Evolutionary conservation across 2,797 vertebrate genomes (phyloP), one percentile per base, ranked within the genome.

Genomic region (Enoplosus armatus): DNA sequence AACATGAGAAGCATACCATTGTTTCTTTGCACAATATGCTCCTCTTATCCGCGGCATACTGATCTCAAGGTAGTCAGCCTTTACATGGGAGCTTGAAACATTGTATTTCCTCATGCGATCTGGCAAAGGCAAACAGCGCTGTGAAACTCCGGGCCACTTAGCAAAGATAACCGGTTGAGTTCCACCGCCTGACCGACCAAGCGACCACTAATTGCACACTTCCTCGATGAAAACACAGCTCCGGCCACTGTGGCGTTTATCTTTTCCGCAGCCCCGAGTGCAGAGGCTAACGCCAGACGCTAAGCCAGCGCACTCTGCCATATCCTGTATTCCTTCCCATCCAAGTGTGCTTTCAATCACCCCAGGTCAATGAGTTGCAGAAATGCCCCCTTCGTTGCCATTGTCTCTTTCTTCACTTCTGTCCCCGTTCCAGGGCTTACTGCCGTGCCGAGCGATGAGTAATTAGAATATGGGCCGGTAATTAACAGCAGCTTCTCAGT

Each of bases 401-500:
- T 80, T 76, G 80, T 87, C 64, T 73, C 51, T 39, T 37, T 75
- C 67, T 62, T 82, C 41, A 48, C 45, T 82, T 37, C 72, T 65
- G 81, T 80, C 58, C 68, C 72, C 16, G 5, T 77, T 90, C 73
- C 66, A 72, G 63, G 54, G 33, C 69, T 81, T 54, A 67, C 69
- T 18, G 14, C 72, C 16, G 9, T 4, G 74, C 41, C 0, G 16
- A 81, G 83, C 67, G 86, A 90, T 89, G 90, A 92, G 87, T 90
- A 92, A 94, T 94, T 92, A 90, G 72, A 93, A 86, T 83, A 90
- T 83, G 80, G 89, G 85, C 80, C 41, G 62, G 82, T 94, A 95
- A 96, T 96, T 94, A 95, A 94, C 92, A 89, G 87, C 86, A 80
- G 88, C 85, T 90, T 92, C 83, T 90, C 89, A 75, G 76, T 73